These are phyloP conservation scores for Galaxias olidus DNA, from an alignment of 2,797 vertebrate species.

Conservation along the genomic window DNA sequence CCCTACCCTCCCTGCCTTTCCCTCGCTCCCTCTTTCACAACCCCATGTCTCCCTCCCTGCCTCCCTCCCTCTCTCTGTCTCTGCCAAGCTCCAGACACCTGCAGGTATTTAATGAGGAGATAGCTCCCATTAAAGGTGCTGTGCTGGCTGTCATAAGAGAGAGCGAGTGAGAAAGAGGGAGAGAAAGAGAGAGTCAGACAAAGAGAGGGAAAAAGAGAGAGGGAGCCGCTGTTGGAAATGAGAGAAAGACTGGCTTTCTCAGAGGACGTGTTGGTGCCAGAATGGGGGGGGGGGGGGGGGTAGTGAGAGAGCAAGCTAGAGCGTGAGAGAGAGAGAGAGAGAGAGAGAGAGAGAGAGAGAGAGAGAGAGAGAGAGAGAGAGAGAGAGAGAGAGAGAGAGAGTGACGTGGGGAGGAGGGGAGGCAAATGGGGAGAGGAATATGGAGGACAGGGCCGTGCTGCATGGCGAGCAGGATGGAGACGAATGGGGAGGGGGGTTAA, in stretches of 20 bases:
- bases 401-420: too few species aligned
- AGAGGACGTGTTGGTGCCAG: slow-evolving; percentile 18
- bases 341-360: background rate
- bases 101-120: slow-evolving; percentile 75
- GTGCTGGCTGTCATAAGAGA: slow-evolving; percentile 63
- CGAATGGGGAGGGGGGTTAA: background rate
- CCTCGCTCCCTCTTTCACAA: slow-evolving; percentile 15
- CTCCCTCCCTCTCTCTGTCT: slow-evolving; percentile 25
- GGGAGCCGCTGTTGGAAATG: slow-evolving; percentile 19
- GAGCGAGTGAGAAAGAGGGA: slow-evolving; percentile 39
- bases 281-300: background rate
- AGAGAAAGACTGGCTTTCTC: slow-evolving; percentile 17
- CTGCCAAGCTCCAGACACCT: slow-evolving; percentile 51
- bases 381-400: slow-evolving; percentile 14
- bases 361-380: slow-evolving; percentile 14
- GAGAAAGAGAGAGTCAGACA: slow-evolving; percentile 20
- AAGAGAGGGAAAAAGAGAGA: background rate
- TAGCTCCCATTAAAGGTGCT: slow-evolving; percentile 71
- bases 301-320: slow-evolving; percentile 1
- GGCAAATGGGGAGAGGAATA: background rate
- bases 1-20: slow-evolving; percentile 13
- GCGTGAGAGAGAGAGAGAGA: background rate
- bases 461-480: slow-evolving; percentile 5
- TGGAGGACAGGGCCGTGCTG: background rate
- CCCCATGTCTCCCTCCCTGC: slow-evolving; percentile 44